phyloP scores from a whole-genome alignment of 2,888 invertebrate genomes.

The Gerris lacustris region DNA sequence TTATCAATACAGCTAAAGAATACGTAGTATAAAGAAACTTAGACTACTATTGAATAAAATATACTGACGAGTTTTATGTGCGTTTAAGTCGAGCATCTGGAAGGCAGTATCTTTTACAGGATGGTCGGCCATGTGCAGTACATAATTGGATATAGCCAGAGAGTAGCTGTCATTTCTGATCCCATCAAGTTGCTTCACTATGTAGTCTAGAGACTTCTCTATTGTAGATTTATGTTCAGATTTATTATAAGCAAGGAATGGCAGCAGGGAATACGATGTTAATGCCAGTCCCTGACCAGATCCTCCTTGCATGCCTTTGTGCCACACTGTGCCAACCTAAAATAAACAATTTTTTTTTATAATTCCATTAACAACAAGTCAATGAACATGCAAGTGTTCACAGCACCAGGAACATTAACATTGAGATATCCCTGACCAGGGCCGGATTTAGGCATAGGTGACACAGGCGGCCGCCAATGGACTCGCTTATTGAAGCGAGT shows the following conservation, averaged over 20 bases:
- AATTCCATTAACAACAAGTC: too few relatives aligned
- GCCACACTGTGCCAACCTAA: conserved; percentile 55
- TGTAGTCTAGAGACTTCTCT: conserved; percentile 62
- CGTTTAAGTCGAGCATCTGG: conserved; percentile 45
- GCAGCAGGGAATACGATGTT: conserved; percentile 66
- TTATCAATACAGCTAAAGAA: too few relatives aligned
- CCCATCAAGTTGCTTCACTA: conserved; percentile 53
- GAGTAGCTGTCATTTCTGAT: conserved; percentile 57
- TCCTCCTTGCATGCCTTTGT: conserved; percentile 61
- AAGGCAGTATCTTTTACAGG: conserved; percentile 54
- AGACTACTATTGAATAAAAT: too few relatives aligned
- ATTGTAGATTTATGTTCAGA: conserved; percentile 52
- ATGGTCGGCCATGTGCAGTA: conserved; percentile 61
- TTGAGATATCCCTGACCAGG: too few relatives aligned
- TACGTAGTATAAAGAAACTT: too few relatives aligned
- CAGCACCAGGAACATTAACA: too few relatives aligned
- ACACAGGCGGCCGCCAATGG: too few relatives aligned
- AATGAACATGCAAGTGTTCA: too few relatives aligned
- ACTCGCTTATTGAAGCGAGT: too few relatives aligned
- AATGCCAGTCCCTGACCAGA: conserved; percentile 60
- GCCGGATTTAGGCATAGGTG: too few relatives aligned
- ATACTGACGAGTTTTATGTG: too few relatives aligned
- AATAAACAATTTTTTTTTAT: too few relatives aligned
- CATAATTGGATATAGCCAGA: conserved; percentile 61
- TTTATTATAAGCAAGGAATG: conserved; percentile 46